These are phyloP conservation scores for Mergus octosetaceus DNA, from an alignment of 2,797 vertebrate genomes.

Conservation along the genomic window DNA sequence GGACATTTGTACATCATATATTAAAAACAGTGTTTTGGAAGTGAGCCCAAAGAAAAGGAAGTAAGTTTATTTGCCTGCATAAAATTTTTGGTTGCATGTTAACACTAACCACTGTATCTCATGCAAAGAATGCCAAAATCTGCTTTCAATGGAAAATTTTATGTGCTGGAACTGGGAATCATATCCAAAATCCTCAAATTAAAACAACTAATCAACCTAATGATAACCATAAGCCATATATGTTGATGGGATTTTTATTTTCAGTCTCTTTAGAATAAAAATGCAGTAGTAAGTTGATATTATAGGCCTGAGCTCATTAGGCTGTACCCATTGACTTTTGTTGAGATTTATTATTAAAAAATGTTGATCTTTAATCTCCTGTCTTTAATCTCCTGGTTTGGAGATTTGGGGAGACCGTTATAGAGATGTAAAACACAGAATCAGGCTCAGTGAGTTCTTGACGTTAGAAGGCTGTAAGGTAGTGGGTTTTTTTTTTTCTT, in stretches of 20 bases:
- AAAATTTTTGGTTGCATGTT: conserved; percentile 73
- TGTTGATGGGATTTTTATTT: conserved; percentile 36
- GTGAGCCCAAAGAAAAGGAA: conserved; percentile 68
- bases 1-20: conserved; percentile 64
- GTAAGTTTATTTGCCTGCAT: conserved; percentile 72
- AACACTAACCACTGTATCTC: conserved; percentile 75
- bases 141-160: conserved; percentile 74
- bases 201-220: conserved; percentile 68
- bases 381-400: neutral
- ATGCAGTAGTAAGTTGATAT: conserved; percentile 10
- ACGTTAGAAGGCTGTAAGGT: neutral
- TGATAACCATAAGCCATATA: conserved; percentile 52
- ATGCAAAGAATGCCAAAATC: conserved; percentile 67
- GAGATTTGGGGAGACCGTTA: neutral
- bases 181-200: conserved; percentile 62
- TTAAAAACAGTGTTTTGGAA: conserved; percentile 74
- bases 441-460: neutral
- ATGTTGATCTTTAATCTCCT: neutral
- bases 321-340: neutral
- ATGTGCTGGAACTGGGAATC: conserved; percentile 64
- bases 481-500: rapidly evolving
- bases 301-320: conserved; percentile 5
- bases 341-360: neutral
- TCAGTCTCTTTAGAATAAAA: conserved; percentile 5
- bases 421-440: neutral